These are phyloP conservation scores for Lonchura striata DNA, from an alignment of 2,113 vertebrate genomes.

Conservation along the genomic window DNA sequence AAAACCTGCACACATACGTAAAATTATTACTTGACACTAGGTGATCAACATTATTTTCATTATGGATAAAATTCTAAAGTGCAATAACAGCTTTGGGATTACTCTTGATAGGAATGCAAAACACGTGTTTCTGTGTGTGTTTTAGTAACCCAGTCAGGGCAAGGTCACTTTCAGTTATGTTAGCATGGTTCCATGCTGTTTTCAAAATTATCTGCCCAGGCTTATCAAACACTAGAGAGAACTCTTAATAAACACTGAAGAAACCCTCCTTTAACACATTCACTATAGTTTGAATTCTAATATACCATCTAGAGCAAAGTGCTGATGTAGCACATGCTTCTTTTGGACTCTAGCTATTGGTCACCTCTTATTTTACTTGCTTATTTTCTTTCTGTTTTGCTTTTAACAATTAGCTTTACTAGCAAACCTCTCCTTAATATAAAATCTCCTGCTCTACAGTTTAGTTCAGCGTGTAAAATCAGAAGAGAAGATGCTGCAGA, in stretches of 20 bases:
- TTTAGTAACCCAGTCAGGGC: neutral
- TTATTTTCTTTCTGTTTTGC: neutral
- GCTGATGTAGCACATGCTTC: neutral
- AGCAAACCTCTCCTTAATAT: neutral
- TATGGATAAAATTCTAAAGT: neutral
- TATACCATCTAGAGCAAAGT: neutral
- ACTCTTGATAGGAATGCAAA: neutral
- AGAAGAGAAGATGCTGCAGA: neutral
- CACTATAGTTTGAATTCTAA: neutral
- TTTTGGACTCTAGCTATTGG: neutral
- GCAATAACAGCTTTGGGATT: neutral
- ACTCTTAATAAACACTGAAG: neutral
- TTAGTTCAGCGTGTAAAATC: neutral
- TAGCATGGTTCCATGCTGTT: neutral
- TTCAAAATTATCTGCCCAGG: neutral
- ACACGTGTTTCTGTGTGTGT: fast-evolving
- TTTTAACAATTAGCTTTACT: neutral
- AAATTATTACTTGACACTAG: neutral
- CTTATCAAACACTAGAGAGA: neutral
- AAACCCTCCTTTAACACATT: neutral
- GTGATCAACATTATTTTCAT: neutral
- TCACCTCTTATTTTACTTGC: neutral
- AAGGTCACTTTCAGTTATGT: neutral
- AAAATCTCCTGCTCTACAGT: neutral
- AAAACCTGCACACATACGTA: neutral